Percentiles rank a stretch among this genome's conserved stretches.
Evolutionary conservation across 2,113 vertebrate species (phyloP).

Genomic region (human): DNA sequence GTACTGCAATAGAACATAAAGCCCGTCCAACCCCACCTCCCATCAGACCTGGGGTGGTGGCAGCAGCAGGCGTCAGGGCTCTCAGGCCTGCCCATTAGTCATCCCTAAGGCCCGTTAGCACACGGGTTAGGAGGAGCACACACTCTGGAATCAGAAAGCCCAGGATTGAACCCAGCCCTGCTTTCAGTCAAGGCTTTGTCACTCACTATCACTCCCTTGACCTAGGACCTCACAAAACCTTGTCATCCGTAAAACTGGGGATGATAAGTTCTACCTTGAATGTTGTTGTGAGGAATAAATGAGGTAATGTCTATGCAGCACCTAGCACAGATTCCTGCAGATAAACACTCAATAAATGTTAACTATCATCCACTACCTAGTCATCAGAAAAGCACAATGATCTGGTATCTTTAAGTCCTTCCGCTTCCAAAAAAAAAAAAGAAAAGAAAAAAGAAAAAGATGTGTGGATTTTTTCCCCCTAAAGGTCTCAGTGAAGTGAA

Average conservation of each 20-base stretch:
- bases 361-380: not conserved
- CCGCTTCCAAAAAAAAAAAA: not conserved
- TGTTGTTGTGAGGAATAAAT: not conserved
- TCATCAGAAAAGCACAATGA: not conserved
- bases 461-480: not conserved
- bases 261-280: not conserved
- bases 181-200: not conserved
- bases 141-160: not conserved
- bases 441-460: not conserved
- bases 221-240: not conserved
- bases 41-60: not conserved
- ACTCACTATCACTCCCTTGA: not conserved
- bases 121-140: accelerated
- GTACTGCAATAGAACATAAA: not conserved
- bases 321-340: not conserved
- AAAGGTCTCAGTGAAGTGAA: not conserved
- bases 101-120: not conserved
- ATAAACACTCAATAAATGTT: not conserved
- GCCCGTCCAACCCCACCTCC: not conserved
- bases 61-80: not conserved
- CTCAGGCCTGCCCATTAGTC: not conserved
- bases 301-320: not conserved
- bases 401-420: not conserved
- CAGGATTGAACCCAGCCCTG: not conserved
- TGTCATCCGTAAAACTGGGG: not conserved